phyloP scores from a whole-genome alignment of 2,797 vertebrate species.

The Sylvia borin region DNA sequence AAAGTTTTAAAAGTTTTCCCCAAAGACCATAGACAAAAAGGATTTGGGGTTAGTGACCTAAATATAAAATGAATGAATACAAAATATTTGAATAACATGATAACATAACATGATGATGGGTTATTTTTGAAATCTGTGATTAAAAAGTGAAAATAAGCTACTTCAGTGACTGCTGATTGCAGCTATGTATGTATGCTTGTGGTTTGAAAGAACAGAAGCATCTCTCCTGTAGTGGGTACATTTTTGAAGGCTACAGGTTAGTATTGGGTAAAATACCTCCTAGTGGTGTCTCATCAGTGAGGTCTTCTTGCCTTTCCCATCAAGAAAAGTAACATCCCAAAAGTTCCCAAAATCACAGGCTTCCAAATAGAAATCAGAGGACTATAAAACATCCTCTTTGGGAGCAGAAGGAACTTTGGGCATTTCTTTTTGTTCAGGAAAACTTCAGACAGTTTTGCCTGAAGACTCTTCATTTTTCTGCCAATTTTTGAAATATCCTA shows the following conservation, averaged over 20 bases:
- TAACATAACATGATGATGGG: not conserved
- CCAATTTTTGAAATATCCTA: not conserved
- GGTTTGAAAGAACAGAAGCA: not conserved
- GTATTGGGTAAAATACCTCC: not conserved
- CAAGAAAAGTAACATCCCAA: not conserved
- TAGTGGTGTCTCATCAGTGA: not conserved
- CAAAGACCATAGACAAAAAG: not conserved
- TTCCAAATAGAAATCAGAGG: not conserved
- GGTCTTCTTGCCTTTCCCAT: not conserved
- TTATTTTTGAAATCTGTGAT: not conserved
- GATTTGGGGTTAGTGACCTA: not conserved
- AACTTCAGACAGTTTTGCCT: not conserved
- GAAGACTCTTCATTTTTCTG: not conserved
- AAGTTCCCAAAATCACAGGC: not conserved
- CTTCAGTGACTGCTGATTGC: not conserved
- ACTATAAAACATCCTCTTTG: not conserved
- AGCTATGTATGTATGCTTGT: not conserved
- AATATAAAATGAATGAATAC: not conserved
- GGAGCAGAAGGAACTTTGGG: not conserved
- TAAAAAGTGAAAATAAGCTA: not conserved
- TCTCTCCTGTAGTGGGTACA: not conserved
- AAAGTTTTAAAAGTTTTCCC: not conserved
- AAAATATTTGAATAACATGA: not conserved
- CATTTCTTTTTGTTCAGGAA: not conserved
- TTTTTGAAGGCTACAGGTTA: not conserved